Evolutionary conservation across 2,797 vertebrate genomes (phyloP), one percentile per base, ranked within the genome.

Genomic region (Parauchenoglanis punctatus): DNA sequence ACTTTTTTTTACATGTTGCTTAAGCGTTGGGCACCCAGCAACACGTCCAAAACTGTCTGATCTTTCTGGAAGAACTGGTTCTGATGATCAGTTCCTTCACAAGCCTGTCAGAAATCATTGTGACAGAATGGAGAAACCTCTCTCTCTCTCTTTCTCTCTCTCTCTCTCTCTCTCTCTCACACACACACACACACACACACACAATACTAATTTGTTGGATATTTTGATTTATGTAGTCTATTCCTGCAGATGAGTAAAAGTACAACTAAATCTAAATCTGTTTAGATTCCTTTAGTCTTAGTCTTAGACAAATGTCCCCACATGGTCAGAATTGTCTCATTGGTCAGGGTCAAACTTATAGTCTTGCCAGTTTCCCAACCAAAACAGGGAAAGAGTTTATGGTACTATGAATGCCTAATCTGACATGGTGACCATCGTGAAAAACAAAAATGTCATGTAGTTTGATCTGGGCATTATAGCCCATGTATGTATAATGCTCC

Each of bases 1-100:
- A 72, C 25, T 61, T 83, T 67, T 83, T 59, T 46, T 65, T 18
- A 59, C 23, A 49, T 75, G 77, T 86, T 86, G 84, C 70, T 86
- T 75, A 88, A 87, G 35, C 1, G 52, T 65, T 63, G 23, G 7
- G 35, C 1, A 52, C 84, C 85, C 86, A 78, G 90, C 90, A 94
- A 93, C 91, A 93, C 89, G 87, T 85, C 88, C 44, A 75, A 40
- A 40, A 78, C 72, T 88, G 85, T 88, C 89, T 93, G 90, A 93
- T 81, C 92, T 92, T 94, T 94, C 96, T 90, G 93, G 96, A 93
- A 94, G 90, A 94, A 96, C 95, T 86, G 93, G 95, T 96, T 94
- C 91, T 93, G 91, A 90, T 89, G 88, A 93, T 92, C 90, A 86
- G 28, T 89, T 85, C 81, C 49, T 82, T 25, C 46, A 46, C 58